Evolutionary conservation across 2,888 invertebrate genomes (phyloP).

Genomic region (Nysson spinosus): DNA sequence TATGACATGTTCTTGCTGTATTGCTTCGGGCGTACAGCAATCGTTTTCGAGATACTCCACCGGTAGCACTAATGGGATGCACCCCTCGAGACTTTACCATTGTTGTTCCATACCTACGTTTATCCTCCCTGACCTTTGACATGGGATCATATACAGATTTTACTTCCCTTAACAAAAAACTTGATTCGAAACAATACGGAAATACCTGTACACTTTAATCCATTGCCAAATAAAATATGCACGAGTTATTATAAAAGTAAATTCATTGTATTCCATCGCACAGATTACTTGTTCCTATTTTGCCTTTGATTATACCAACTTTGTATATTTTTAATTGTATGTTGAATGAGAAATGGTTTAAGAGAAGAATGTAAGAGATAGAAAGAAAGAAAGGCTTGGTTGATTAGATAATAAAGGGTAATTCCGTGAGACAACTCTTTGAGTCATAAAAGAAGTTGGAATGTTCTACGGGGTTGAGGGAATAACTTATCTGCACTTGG

Average conservation of each 20-base stretch:
- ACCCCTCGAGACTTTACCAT: constrained; percentile 59
- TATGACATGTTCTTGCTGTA: constrained; percentile 63
- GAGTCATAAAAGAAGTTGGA: constrained; percentile 34
- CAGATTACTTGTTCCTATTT: no score
- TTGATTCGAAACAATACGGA: constrained; percentile 47
- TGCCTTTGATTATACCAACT: no score
- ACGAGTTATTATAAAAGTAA: no score
- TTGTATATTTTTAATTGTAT: no score
- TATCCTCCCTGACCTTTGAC: constrained; percentile 62
- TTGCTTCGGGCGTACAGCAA: constrained; percentile 59
- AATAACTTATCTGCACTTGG: constrained; percentile 42
- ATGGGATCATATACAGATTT: constrained; percentile 41
- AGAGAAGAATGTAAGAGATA: constrained; percentile 13
- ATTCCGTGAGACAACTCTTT: constrained; percentile 31
- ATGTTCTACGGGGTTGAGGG: constrained; percentile 27
- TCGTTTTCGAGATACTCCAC: constrained; percentile 46
- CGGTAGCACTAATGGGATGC: constrained; percentile 62
- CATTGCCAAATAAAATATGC: no score
- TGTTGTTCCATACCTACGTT: constrained; percentile 56
- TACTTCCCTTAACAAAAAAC: constrained; percentile 54
- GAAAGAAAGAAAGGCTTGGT: constrained; percentile 21
- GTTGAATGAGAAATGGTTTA: constrained; percentile 4
- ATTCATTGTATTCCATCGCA: no score
- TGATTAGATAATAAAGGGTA: constrained; percentile 31
- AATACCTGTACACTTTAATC: no score